Base-by-base conservation (phyloP, 2,113 vertebrate genomes). In the Melanerpes formicivorus region DNA sequence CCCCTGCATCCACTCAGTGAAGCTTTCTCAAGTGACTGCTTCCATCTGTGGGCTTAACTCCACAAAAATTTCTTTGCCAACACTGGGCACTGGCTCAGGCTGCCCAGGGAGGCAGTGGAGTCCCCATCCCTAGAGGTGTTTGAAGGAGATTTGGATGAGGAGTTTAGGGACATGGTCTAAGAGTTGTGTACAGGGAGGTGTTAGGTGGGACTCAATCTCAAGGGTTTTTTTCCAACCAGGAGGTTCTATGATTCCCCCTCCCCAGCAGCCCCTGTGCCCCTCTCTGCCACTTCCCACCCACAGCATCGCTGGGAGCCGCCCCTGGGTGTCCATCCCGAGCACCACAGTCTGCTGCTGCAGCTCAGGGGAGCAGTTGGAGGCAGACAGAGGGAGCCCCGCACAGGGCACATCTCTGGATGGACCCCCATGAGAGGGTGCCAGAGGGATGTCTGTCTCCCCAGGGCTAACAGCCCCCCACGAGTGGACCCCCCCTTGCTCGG, bases 371-470 rank as follows among this genome's bases (percentile, higher is more conserved):
- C 32, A 3, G 60, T 1, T 30, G 23, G 93, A 54, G 0, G 0
- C 56, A 52, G 71, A 52, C 50, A 25, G 22, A 25, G 50, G 50
- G 22, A 72, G 59, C 37, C 48, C 78, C 14, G 56, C 62, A 13
- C 0, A 1, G 46, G 87, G 78, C 59, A 81, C 1, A 0, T 13
- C 79, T 65, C 72, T 40, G 52, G 29, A 13, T 1, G 3, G 85
- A 52, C 67, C 42, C 56, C 34, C 7, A 0, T 0, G 52, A 73
- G 72, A 3, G 27, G 72, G 40, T 0, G 50, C 3, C 0, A 2
- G 44, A 44, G 34, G 79, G 79, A 18, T 15, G 27, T 14, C 22
- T 29, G 44, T 64, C 18, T 32, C 34, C 4, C 22, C 0, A 1
- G 80, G 29, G 60, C 27, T 44, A 32, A 2, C n/a, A 44, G 58